Evolutionary conservation across 2,888 invertebrate species (phyloP), one percentile per base, ranked within the genome.

Genomic region (Hemistola chrysoprasaria): DNA sequence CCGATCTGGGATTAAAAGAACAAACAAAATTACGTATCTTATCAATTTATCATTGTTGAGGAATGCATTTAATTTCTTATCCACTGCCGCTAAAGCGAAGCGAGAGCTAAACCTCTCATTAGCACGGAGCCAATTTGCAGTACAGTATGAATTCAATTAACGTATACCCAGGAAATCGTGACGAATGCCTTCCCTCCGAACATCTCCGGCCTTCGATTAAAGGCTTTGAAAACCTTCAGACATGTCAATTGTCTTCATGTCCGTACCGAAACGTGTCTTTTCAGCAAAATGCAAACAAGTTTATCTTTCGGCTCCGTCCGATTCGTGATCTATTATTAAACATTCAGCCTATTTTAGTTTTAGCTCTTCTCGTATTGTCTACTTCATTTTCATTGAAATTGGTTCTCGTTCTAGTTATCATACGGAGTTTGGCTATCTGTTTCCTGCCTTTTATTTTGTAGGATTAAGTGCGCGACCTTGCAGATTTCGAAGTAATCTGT

Each of bases 111-210:
- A 36, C 51, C 62, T 61, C 51, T 56, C 61, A 71, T 71, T 71
- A 71, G 65, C 65, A 47, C 47, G 46, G 38, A 53, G 51, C 45
- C 65, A 72, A 74, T 82, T 83, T 56, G 68, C 79, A 67, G 60
- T 59, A 62, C 55, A 43, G 56, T 72, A 63, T 57, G 56, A 82
- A 83, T 79, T 71, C 38, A 77, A 81, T 83, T 84, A 80, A 72
- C 56, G 16, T 27, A 39, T 45, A 53, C 55, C 40, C 47, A 71
- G 69, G 69, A 74, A 78, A 70, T 77, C 78, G 79, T 81, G 81
- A 78, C 67, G 65, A 42, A 43, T 47, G 47, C 48, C 57, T 58
- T 47, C 58, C 49, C 50, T 45, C 39, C 48, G 57, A 55, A 36
- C 47, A 42, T 53, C 46, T 47, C 8, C 23, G 28, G n/a, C 36